Evolutionary conservation across 1,140 invertebrate species (phyloP).

Genomic region (Melanaphis sacchari): DNA sequence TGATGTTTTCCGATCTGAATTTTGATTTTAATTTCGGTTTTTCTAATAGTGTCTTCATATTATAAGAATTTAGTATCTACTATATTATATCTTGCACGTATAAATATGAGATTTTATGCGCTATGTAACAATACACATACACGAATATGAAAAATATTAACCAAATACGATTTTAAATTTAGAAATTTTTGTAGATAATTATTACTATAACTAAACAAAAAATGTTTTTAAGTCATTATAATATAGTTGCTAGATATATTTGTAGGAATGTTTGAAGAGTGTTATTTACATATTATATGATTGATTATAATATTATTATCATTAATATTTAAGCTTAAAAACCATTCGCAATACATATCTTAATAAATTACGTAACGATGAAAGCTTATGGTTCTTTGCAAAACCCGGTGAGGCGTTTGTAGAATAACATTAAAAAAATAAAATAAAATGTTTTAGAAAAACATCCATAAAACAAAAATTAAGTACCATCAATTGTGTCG

Average conservation of each 20-base stretch:
- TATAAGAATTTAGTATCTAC: background rate
- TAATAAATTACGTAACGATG: slow-evolving; percentile 15
- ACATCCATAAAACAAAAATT: background rate
- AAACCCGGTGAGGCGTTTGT: background rate
- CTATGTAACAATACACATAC: background rate
- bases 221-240: background rate
- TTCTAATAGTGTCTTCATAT: background rate
- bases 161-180: background rate
- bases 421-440: background rate
- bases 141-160: background rate
- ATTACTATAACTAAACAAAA: background rate
- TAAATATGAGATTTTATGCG: background rate
- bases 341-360: slow-evolving; percentile 57
- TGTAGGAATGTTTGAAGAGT: background rate
- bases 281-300: background rate
- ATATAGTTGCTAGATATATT: background rate
- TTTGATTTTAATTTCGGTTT: background rate
- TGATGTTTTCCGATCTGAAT: background rate
- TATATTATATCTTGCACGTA: background rate
- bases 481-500: slow-evolving; percentile 1
- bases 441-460: background rate
- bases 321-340: slow-evolving; percentile 47
- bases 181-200: background rate
- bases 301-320: slow-evolving; percentile 20
- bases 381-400: background rate